phyloP scores from a whole-genome alignment of 1,140 invertebrate species.

The Drosophila biarmipes region DNA sequence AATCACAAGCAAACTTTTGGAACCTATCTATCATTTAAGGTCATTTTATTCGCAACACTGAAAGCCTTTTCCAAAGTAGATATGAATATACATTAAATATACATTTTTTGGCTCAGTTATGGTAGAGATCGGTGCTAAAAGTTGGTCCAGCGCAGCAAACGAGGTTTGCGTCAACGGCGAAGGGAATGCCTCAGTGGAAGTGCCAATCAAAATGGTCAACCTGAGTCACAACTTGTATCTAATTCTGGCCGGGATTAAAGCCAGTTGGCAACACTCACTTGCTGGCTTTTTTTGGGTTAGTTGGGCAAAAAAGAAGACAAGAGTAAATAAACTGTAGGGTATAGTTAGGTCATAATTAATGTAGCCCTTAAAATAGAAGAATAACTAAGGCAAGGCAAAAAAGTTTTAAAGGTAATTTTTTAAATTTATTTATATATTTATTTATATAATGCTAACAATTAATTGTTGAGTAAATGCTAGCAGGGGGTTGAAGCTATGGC shows the following conservation, averaged over 20 bases:
- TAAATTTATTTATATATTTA: too few relatives aligned
- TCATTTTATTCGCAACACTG: constrained; percentile 17
- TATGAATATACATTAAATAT: neutral
- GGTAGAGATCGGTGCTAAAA: constrained; percentile 47
- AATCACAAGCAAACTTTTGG: neutral
- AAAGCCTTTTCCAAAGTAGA: constrained; percentile 7
- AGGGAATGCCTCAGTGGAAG: constrained; percentile 11
- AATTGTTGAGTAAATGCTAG: too few relatives aligned
- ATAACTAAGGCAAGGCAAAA: too few relatives aligned
- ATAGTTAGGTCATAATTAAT: too few relatives aligned
- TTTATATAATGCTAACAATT: too few relatives aligned
- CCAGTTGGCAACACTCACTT: constrained; percentile 4
- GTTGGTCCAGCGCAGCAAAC: constrained; percentile 22
- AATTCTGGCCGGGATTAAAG: constrained; percentile 26
- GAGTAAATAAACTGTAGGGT: neutral
- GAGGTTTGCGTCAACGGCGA: constrained; percentile 3
- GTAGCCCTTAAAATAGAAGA: too few relatives aligned
- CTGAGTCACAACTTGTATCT: constrained; percentile 23
- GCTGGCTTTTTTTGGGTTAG: constrained; percentile 4
- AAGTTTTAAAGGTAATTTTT: too few relatives aligned
- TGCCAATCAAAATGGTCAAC: constrained; percentile 16
- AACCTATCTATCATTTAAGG: neutral
- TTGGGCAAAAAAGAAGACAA: constrained; percentile 14
- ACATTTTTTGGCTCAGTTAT: neutral
- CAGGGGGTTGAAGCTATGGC: too few relatives aligned